Conservation (phyloP, 2,797 vertebrate genomes). For the Etheostoma nigrum region DNA sequence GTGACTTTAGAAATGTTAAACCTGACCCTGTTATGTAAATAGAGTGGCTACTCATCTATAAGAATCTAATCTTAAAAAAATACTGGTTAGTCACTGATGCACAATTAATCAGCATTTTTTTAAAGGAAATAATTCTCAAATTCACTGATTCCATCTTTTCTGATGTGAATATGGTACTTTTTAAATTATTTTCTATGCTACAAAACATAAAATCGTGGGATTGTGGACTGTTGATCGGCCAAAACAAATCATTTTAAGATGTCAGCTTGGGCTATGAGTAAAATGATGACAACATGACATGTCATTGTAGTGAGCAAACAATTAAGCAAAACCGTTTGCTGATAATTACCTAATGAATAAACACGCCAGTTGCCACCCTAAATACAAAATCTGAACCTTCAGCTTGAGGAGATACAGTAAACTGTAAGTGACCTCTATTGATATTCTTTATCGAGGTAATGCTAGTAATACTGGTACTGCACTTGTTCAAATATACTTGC, state of each 20-base stretch:
- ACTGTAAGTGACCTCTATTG: slow-evolving; percentile 10
- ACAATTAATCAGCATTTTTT: too few species aligned
- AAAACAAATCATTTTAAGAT: too few species aligned
- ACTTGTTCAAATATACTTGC: slow-evolving; percentile 27
- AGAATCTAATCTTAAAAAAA: slow-evolving; percentile 1
- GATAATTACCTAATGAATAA: neutral
- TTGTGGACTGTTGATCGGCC: neutral
- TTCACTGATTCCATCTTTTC: neutral
- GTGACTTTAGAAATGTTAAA: neutral
- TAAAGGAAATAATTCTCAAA: neutral
- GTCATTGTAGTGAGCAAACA: neutral
- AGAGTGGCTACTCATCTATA: neutral
- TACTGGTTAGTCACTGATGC: too few species aligned
- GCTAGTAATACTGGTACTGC: neutral
- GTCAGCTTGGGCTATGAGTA: too few species aligned
- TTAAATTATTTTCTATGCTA: too few species aligned
- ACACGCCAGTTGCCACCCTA: too few species aligned
- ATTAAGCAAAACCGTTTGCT: neutral
- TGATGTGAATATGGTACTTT: neutral
- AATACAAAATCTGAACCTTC: neutral
- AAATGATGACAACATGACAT: too few species aligned
- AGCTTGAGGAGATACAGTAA: too few species aligned
- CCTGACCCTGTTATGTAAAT: neutral
- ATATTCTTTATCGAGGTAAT: neutral
- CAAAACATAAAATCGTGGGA: neutral